These are phyloP conservation scores for Torymus tubicola DNA, from an alignment of 2,888 invertebrate genomes.

Conservation along the genomic window DNA sequence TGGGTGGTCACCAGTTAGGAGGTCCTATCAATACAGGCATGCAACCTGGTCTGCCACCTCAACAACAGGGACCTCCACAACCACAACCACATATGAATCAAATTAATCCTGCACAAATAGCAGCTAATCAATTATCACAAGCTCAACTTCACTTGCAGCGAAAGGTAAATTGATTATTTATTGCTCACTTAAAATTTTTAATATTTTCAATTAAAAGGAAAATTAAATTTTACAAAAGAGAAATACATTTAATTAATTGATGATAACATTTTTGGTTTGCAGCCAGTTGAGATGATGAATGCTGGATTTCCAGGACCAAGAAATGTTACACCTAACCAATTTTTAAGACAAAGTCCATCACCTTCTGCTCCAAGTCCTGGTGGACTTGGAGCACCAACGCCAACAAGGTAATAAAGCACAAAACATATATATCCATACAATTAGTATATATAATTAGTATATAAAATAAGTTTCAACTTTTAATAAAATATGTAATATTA, in stretches of 20 bases:
- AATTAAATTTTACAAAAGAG: conserved; percentile 2
- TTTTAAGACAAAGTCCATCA: conserved; percentile 88
- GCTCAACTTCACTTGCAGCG: conserved; percentile 77
- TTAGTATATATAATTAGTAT: neutral
- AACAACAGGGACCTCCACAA: conserved; percentile 50
- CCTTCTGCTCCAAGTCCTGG: conserved; percentile 86
- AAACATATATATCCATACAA: neutral
- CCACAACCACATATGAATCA: conserved; percentile 73
- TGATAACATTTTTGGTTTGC: conserved; percentile 39
- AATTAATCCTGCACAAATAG: conserved; percentile 72
- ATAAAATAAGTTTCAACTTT: no score
- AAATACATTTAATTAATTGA: neutral
- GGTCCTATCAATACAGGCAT: conserved; percentile 69
- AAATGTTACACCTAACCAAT: conserved; percentile 85
- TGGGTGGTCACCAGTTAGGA: conserved; percentile 73
- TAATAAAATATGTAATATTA: no score
- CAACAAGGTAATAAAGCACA: conserved; percentile 37
- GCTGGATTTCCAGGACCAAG: conserved; percentile 78
- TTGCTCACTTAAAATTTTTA: no score
- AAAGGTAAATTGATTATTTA: conserved; percentile 64
- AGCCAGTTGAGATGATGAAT: conserved; percentile 77
- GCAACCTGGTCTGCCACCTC: conserved; percentile 67
- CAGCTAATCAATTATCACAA: conserved; percentile 69
- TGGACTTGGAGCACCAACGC: conserved; percentile 78
- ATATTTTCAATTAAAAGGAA: neutral